Conservation (phyloP, 2,888 invertebrate genomes). For the Strigamia maritima region DNA sequence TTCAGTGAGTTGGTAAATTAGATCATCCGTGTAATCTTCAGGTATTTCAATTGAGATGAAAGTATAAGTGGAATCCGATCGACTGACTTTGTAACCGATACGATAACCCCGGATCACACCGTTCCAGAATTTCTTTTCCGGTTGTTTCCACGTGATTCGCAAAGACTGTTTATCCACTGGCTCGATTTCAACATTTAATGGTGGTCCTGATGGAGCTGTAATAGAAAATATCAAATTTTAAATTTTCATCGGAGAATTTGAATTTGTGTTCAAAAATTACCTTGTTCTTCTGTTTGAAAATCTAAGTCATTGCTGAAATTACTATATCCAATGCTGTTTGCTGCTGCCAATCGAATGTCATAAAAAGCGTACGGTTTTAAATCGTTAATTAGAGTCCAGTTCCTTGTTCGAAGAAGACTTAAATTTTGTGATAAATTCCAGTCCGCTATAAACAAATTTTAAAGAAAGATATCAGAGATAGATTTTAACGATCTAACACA, state of each 20-base stretch:
- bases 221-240: neutral
- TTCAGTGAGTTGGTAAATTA: slow-evolving; percentile 36
- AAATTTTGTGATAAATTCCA: slow-evolving; percentile 15
- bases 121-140: slow-evolving; percentile 34
- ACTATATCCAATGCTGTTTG: slow-evolving; percentile 78
- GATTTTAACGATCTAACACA: too few relatives aligned
- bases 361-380: slow-evolving; percentile 77
- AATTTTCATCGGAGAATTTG: neutral
- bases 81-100: slow-evolving; percentile 25
- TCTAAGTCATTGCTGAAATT: slow-evolving; percentile 69
- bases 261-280: slow-evolving; percentile 51
- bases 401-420: neutral
- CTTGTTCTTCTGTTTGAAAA: slow-evolving; percentile 80
- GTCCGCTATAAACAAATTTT: neutral
- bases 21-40: slow-evolving; percentile 36
- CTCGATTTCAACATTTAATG: slow-evolving; percentile 20
- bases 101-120: slow-evolving; percentile 35
- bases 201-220: slow-evolving; percentile 35
- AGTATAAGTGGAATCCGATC: neutral
- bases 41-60: slow-evolving; percentile 26
- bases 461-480: neutral
- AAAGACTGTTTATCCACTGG: slow-evolving; percentile 33
- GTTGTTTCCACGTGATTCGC: slow-evolving; percentile 33
- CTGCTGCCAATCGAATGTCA: slow-evolving; percentile 73
- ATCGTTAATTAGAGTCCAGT: slow-evolving; percentile 28